These are phyloP conservation scores for Syrmaticus mikado DNA, from an alignment of 2,113 vertebrate genomes.

Conservation along the genomic window DNA sequence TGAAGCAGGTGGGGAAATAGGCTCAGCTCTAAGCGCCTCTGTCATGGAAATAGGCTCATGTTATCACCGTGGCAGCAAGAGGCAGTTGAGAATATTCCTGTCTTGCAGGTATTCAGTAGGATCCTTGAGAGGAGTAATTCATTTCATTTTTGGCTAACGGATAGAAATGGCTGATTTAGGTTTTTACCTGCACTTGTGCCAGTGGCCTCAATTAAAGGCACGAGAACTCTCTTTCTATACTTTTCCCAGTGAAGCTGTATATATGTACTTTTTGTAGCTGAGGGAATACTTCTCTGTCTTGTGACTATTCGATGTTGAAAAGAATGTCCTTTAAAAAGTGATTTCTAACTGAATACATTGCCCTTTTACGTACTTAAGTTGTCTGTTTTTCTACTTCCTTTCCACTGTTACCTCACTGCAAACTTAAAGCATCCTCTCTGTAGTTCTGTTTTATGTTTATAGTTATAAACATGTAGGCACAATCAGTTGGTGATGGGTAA, in stretches of 20 bases:
- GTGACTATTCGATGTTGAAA: not conserved
- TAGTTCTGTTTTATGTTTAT: not conserved
- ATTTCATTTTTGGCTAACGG: not conserved
- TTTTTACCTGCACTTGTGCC: not conserved
- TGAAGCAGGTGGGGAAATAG: not conserved
- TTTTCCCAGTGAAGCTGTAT: not conserved
- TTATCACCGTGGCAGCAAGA: not conserved
- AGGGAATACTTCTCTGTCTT: not conserved
- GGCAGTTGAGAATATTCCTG: not conserved
- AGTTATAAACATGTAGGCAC: too few relatives aligned
- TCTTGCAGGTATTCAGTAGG: not conserved
- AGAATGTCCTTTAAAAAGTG: not conserved
- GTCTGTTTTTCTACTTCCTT: not conserved
- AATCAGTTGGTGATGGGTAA: not conserved
- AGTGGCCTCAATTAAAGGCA: not conserved
- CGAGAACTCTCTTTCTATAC: not conserved
- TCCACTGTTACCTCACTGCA: not conserved
- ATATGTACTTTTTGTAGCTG: not conserved
- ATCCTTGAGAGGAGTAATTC: not conserved
- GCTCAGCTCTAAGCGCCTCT: not conserved
- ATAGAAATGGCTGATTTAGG: not conserved
- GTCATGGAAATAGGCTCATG: not conserved
- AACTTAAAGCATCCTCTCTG: not conserved
- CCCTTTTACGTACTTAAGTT: not conserved
- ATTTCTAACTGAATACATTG: not conserved